phyloP scores from a whole-genome alignment of 2,888 invertebrate genomes.

The Torymus texanus region DNA sequence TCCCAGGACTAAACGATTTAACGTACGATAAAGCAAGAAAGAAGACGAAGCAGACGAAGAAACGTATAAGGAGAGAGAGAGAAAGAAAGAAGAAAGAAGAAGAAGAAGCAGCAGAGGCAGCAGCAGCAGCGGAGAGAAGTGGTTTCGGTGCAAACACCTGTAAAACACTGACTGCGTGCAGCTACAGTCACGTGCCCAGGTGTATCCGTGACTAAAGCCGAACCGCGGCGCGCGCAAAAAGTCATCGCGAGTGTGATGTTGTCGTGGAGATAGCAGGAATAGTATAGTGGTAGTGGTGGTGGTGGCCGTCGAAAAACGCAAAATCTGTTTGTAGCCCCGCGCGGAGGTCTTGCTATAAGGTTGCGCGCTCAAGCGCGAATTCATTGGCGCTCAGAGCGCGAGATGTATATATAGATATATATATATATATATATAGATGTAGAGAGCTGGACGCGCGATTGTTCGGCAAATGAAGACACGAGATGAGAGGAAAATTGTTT shows the following conservation, averaged over 20 bases:
- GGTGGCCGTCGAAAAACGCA: conserved; percentile 50
- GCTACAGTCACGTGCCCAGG: conserved; percentile 69
- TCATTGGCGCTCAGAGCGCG: too few species aligned
- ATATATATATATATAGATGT: too few species aligned
- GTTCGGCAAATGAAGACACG: conserved; percentile 1
- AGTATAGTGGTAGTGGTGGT: conserved; percentile 60
- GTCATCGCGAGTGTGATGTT: background rate
- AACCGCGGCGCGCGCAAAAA: conserved; percentile 1
- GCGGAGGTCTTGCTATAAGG: background rate
- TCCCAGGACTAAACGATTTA: conserved; percentile 67
- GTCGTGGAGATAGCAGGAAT: conserved; percentile 60
- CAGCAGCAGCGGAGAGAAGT: conserved; percentile 47
- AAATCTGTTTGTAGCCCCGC: background rate
- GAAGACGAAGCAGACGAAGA: conserved; percentile 41
- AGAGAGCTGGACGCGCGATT: background rate
- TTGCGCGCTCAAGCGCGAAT: conserved; percentile 15
- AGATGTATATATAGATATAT: too few species aligned
- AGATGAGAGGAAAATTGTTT: background rate
- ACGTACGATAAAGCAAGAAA: conserved; percentile 59
- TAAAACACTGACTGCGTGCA: conserved; percentile 59
- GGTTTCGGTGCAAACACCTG: conserved; percentile 66
- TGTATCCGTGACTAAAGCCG: conserved; percentile 70
- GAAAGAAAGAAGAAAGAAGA: conserved; percentile 51
- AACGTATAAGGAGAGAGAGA: conserved; percentile 52
- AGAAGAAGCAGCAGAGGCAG: conserved; percentile 41